Percentiles rank a stretch among this genome's conserved stretches.
phyloP scores from a whole-genome alignment of 2,113 vertebrate species.

The Spea multiplicata region DNA sequence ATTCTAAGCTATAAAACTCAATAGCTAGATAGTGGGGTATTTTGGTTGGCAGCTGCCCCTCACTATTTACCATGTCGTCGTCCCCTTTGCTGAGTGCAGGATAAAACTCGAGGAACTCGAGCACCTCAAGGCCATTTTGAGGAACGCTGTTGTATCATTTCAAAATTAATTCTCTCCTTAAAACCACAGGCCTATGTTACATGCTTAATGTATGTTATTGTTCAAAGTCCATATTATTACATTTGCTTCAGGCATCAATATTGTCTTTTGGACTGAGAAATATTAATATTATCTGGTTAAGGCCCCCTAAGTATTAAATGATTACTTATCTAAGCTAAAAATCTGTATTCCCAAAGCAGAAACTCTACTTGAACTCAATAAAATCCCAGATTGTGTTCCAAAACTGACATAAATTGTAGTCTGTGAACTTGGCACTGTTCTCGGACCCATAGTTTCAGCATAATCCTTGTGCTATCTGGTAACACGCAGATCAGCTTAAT shows the following conservation, averaged over 20 bases:
- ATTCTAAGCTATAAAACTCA: too few species aligned
- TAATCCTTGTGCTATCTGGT: conserved; percentile 14
- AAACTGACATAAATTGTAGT: conserved; percentile 5
- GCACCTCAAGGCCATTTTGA: too few species aligned
- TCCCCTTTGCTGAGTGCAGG: too few species aligned
- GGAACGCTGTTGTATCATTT: too few species aligned
- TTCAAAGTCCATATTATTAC: neutral
- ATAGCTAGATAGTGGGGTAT: too few species aligned
- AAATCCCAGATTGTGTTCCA: neutral
- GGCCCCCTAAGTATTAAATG: neutral
- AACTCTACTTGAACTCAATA: neutral
- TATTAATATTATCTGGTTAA: neutral
- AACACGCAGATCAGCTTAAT: neutral
- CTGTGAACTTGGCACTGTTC: conserved; percentile 13
- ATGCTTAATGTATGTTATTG: neutral
- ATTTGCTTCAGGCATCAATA: neutral
- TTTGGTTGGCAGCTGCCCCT: too few species aligned
- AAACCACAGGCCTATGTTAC: too few species aligned
- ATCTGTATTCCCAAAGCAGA: neutral
- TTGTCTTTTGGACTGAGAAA: neutral
- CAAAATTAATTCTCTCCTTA: too few species aligned
- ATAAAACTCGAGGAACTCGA: too few species aligned
- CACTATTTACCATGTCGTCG: too few species aligned
- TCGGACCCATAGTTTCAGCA: conserved; percentile 1
- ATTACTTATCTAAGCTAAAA: neutral